Base-by-base conservation (phyloP, 1,140 invertebrate genomes). In the Asobara japonica region DNA sequence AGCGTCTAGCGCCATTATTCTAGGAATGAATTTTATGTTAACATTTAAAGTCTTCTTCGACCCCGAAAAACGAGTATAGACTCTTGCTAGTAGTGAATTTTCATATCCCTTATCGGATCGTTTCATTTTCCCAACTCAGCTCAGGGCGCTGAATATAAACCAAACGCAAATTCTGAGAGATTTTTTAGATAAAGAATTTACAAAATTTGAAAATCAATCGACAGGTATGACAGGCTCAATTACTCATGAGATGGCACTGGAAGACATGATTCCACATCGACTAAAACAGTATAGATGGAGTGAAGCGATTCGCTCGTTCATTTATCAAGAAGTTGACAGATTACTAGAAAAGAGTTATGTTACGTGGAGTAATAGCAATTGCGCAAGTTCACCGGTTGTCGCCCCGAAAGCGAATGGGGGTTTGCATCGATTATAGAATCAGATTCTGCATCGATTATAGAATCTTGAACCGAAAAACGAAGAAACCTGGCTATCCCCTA, bases 401-500 rank as follows among this genome's bases (percentile, higher is more conserved):
- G 69, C 45, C 4, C 56, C 69, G 3, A 65, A 65, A 27, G 38
- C 62, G 6, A 56, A 71, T 48, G 69, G 69, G 30, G 71, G 51
- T 3, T 36, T 73, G 8, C 45, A n/a, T n/a, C n/a, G n/a, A n/a
- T n/a, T n/a, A n/a, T n/a, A n/a, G n/a, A n/a, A n/a, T n/a, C n/a
- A n/a, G 65, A 29, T 68, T 73, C 33, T 73, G 71, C 60, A 68
- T 73, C 27, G 30, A 73, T 68, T 73, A 68, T 27, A 51, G 30
- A 31, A n/a, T 31, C 10, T 3, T 73, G 22, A 68, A 73, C 60
- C 16, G 31, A 56, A 10, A 73, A 60, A 71, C 73, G 6, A 71
- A 71, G 65, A 74, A 74, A 51, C 64, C 68, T 6, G 73, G 61
- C 1, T 74, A 71, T 60, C 73, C 73, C 11, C 30, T 73, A 4